Evolutionary conservation across 2,888 invertebrate genomes (phyloP), one percentile per base, ranked within the genome.

Genomic region (Neoascia interrupta): DNA sequence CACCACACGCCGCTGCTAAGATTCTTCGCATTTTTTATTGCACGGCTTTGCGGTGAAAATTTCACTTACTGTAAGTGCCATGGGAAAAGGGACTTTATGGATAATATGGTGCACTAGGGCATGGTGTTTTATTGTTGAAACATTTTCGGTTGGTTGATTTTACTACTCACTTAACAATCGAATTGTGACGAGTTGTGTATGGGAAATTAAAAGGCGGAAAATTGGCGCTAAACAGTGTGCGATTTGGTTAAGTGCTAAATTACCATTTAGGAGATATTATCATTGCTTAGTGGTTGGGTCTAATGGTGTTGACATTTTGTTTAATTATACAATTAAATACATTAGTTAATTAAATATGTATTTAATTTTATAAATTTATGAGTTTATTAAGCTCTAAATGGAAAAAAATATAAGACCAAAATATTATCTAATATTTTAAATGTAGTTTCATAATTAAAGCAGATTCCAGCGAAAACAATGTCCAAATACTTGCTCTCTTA

Each of bases 41-140:
- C n/a, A n/a, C 28, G 21, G 4, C 34, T 11, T 18, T 28, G 64
- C 64, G 70, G 63, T 72, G 54, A 56, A 19, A 61, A 68, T 72
- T 73, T 79, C 73, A 79, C 72, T 19, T 61, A 43, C 28, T 37
- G 43, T n/a, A n/a, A n/a, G n/a, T n/a, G 41, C 45, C 34, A 53
- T 49, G 79, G 54, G 21, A 72, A 79, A 76, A 73, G 61, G 72
- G 79, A 60, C 53, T 60, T 54, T 72, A 72, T 61, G 72, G 61
- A 43, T 18, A 54, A 61, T 60, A 53, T 49, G 36, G 60, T 54
- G 34, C 51, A 54, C 64, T 60, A 60, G 58, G 19, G 51, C 41
- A 36, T 47, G 23, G 13, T 26, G 11, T 21, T 6, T 31, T 34
- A 5, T 49, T 31, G 56, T 37, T 37, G 26, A 11, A 11, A 6